phyloP scores from a whole-genome alignment of 2,797 vertebrate genomes.

The Lithobates sylvaticus region DNA sequence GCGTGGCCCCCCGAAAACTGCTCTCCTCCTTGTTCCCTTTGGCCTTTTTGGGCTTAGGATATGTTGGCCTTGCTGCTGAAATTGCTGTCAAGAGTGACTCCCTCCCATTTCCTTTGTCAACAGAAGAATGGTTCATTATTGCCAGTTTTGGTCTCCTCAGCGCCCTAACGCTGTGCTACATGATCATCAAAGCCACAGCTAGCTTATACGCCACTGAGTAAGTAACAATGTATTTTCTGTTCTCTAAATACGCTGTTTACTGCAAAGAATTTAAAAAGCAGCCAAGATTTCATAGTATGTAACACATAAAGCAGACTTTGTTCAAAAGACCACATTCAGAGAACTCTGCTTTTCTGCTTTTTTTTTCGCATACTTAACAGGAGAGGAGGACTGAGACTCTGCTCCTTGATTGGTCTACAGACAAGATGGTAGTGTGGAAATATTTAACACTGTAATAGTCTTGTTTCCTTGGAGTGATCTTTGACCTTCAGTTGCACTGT shows the following conservation, averaged over 20 bases:
- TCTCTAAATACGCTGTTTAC: constrained; percentile 18
- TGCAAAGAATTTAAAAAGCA: not conserved
- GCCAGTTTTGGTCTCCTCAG: constrained; percentile 91
- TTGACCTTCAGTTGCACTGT: not conserved
- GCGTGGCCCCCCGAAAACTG: constrained; percentile 65
- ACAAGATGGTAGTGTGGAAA: not conserved
- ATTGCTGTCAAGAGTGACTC: constrained; percentile 84
- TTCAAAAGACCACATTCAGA: not conserved
- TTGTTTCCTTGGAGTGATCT: not conserved
- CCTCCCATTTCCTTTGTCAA: constrained; percentile 91
- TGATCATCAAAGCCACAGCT: constrained; percentile 92
- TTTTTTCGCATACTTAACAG: not conserved
- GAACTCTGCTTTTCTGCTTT: not conserved
- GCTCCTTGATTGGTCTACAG: not conserved
- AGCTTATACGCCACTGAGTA: constrained; percentile 84
- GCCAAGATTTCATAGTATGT: constrained; percentile 9
- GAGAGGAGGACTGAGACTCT: not conserved
- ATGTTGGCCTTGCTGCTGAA: constrained; percentile 77
- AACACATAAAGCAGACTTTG: constrained; percentile 10
- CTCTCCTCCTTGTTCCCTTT: constrained; percentile 75
- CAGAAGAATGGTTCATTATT: constrained; percentile 96
- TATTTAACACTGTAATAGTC: not conserved
- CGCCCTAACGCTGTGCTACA: constrained; percentile 91
- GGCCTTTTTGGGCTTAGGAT: constrained; percentile 75
- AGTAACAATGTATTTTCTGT: constrained; percentile 75